These are phyloP conservation scores for Archilochus colubris DNA, from an alignment of 2,113 vertebrate genomes.

Conservation along the genomic window DNA sequence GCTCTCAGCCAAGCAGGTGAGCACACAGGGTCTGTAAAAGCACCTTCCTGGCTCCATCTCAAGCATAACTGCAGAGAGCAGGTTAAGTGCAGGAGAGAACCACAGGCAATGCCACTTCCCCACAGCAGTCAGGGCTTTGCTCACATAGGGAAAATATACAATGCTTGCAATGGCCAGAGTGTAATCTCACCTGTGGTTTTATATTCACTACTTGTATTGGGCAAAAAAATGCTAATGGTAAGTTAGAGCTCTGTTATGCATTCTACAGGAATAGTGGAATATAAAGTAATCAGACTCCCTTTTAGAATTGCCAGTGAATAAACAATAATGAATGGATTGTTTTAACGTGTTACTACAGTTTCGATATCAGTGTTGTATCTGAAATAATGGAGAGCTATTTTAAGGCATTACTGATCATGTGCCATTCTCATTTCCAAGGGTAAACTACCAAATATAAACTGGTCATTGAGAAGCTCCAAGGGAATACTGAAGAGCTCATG, in stretches of 20 bases:
- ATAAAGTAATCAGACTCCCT: not conserved
- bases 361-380: not conserved
- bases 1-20: not conserved
- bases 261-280: not conserved
- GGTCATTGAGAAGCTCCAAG: not conserved
- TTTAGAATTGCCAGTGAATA: not conserved
- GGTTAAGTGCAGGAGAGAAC: not conserved
- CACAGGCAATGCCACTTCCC: not conserved
- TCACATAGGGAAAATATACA: not conserved
- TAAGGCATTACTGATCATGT: not conserved
- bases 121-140: not conserved
- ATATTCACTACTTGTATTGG: not conserved
- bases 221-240: not conserved
- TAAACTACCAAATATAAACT: not conserved
- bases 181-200: not conserved
- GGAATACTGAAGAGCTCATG: not conserved
- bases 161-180: not conserved
- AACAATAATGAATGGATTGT: slow-evolving; percentile 11
- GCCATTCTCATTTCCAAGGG: not conserved
- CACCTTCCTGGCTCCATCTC: not conserved
- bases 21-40: not conserved
- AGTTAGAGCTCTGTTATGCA: not conserved
- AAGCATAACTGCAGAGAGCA: not conserved
- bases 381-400: not conserved
- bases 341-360: slow-evolving; percentile 8